Conservation (phyloP, 2,113 vertebrate genomes). For the Desmodus rotundus region DNA sequence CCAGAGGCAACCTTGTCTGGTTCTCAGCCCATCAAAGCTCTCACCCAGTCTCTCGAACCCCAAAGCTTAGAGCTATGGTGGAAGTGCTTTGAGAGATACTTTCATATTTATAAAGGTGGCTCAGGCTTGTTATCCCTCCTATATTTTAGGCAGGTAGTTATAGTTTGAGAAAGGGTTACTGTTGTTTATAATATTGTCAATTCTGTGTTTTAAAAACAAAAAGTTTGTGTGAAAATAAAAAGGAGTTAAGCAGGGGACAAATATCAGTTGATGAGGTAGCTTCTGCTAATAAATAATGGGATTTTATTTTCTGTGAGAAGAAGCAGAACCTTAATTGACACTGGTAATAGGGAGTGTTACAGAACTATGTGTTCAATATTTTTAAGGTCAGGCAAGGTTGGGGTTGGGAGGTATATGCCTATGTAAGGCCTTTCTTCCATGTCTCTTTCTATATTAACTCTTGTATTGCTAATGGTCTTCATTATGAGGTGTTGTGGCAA, state of each 20-base stretch:
- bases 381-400: not conserved
- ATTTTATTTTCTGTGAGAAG: not conserved
- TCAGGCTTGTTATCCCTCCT: not conserved
- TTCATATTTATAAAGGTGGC: not conserved
- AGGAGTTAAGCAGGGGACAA: not conserved
- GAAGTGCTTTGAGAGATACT: not conserved
- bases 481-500: not conserved
- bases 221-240: not conserved
- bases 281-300: not conserved
- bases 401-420: not conserved
- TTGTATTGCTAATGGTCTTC: not conserved
- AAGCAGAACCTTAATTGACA: not conserved
- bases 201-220: not conserved
- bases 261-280: not conserved
- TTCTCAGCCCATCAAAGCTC: not conserved
- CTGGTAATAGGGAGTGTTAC: not conserved
- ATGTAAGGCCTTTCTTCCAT: not conserved
- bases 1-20: not conserved
- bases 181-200: not conserved
- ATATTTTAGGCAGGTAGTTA: not conserved
- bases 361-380: not conserved
- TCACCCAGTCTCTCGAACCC: not conserved
- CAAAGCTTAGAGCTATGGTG: not conserved
- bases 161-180: not conserved
- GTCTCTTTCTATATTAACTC: not conserved